Evolutionary conservation across 2,113 vertebrate genomes (phyloP).

Genomic region (Ochotona curzoniae): DNA sequence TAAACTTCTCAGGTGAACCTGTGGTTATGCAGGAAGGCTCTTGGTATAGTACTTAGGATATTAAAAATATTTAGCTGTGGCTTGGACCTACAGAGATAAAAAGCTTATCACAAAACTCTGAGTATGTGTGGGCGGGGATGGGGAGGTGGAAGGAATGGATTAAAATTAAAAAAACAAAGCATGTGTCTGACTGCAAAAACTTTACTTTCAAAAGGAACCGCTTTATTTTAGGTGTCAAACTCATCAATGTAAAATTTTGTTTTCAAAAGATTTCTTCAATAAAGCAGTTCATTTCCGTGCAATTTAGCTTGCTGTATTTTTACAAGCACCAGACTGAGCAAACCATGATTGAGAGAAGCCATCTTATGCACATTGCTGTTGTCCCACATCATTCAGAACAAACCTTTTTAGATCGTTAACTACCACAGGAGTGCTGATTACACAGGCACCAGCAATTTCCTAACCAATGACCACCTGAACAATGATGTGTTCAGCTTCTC

Average conservation of each 20-base stretch:
- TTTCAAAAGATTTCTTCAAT: constrained; percentile 83
- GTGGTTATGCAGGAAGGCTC: not conserved
- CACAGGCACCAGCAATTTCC: constrained; percentile 99
- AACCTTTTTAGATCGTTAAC: constrained; percentile 99
- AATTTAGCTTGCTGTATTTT: constrained; percentile 85
- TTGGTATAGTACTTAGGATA: constrained; percentile 9
- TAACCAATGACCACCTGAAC: constrained; percentile 99
- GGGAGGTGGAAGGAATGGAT: not conserved
- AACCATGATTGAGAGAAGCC: constrained; percentile 93
- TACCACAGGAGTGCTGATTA: constrained; percentile 99
- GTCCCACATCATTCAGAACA: constrained; percentile 99
- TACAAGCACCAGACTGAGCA: constrained; percentile 89
- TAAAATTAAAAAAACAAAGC: constrained; percentile 73
- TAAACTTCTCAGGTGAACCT: constrained; percentile 33
- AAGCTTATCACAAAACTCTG: constrained; percentile 43
- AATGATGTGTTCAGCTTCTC: constrained; percentile 99
- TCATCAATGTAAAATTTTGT: constrained; percentile 83
- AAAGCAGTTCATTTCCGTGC: constrained; percentile 83
- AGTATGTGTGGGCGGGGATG: too few species aligned
- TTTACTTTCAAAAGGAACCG: constrained; percentile 81
- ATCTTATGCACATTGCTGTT: constrained; percentile 97
- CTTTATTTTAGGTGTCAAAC: constrained; percentile 84
- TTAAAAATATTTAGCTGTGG: constrained; percentile 56
- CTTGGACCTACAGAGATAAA: constrained; percentile 30
- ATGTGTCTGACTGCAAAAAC: constrained; percentile 74